A percentile compares a stretch with the other conserved stretches of the same genome.
Evolutionary conservation across 1,140 invertebrate species (phyloP).

Genomic region (Drosophila parabipectinata): DNA sequence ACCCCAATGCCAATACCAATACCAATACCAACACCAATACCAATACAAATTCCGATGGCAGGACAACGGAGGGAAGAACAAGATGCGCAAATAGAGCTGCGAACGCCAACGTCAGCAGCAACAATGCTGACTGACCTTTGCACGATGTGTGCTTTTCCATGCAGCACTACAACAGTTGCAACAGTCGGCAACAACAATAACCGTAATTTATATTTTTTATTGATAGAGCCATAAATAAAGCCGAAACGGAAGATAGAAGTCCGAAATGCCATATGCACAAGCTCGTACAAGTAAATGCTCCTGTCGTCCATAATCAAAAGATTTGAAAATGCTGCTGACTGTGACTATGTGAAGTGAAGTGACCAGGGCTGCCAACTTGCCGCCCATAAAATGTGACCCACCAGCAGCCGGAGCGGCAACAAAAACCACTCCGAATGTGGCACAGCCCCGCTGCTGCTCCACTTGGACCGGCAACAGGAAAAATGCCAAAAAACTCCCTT

Average conservation of each 20-base stretch:
- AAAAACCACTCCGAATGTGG: constrained; percentile 25
- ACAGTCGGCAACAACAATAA: constrained; percentile 59
- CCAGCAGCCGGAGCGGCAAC: constrained; percentile 16
- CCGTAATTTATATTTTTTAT: constrained; percentile 80
- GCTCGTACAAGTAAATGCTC: constrained; percentile 53
- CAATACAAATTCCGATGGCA: constrained; percentile 24
- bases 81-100: constrained; percentile 68
- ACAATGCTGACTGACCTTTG: constrained; percentile 71
- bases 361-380: constrained; percentile 26
- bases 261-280: constrained; percentile 57
- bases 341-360: constrained; percentile 4
- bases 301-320: constrained; percentile 80
- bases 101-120: constrained; percentile 61
- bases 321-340: constrained; percentile 61
- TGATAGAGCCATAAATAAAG: constrained; percentile 72
- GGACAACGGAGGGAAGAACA: constrained; percentile 35
- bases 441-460: constrained; percentile 20
- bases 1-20: constrained; percentile 13
- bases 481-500: constrained; percentile 51
- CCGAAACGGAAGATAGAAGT: constrained; percentile 17
- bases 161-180: constrained; percentile 16
- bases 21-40: constrained; percentile 23
- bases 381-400: constrained; percentile 62
- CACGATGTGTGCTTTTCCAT: constrained; percentile 43
- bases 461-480: constrained; percentile 76